Evolutionary conservation across 2,113 vertebrate genomes (phyloP).

Genomic region (Columba livia): DNA sequence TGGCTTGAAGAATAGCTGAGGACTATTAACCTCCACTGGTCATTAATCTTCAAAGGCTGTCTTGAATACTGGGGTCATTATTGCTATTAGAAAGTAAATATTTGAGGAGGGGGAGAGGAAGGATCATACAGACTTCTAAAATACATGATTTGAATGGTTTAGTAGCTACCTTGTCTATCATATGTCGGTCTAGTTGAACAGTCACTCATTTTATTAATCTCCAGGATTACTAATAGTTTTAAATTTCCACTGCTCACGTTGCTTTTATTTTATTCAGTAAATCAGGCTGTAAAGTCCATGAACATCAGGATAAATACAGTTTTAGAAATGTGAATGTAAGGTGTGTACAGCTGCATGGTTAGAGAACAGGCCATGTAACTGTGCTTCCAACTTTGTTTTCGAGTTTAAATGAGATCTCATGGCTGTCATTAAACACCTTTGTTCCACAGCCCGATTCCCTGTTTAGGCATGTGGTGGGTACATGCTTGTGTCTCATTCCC

Average conservation of each 20-base stretch:
- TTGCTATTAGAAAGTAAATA: conserved; percentile 65
- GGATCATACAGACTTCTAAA: not conserved
- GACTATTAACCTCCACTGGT: conserved; percentile 61
- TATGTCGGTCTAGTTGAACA: not conserved
- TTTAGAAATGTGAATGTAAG: not conserved
- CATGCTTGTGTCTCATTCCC: not conserved
- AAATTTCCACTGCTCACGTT: not conserved
- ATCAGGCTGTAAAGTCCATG: not conserved
- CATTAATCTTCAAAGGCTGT: conserved; percentile 56
- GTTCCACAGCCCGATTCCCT: not conserved
- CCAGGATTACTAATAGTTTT: not conserved
- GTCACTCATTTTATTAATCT: not conserved
- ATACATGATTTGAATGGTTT: not conserved
- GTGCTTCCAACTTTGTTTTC: not conserved
- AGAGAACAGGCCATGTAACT: not conserved
- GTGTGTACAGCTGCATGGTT: not conserved
- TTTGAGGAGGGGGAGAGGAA: conserved; percentile 22
- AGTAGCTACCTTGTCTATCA: not conserved
- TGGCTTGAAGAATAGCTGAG: conserved; percentile 58
- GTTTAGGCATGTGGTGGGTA: not conserved
- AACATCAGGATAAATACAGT: not conserved
- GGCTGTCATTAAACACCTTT: not conserved
- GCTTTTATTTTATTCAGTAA: not conserved
- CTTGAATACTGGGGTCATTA: conserved; percentile 48
- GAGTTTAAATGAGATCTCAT: rapidly evolving